Evolutionary conservation across 2,888 invertebrate species (phyloP), one percentile per base, ranked within the genome.

Genomic region (Nomada flava): DNA sequence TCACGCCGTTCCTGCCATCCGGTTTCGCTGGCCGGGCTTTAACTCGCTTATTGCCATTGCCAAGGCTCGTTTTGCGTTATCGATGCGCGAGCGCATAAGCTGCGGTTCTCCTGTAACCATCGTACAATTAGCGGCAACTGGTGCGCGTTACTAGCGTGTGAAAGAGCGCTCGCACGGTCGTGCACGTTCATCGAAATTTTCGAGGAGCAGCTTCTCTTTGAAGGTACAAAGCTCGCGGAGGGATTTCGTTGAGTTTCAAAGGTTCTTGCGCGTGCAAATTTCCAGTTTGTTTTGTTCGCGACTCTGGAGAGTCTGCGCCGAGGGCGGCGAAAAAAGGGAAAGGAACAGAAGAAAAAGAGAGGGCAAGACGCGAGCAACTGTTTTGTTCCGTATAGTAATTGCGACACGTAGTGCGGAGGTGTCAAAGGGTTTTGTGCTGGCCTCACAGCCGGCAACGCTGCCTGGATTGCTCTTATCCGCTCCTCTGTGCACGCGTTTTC

Each of bases 361-460:
- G 23, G 53, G 73, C 78, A 80, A 86, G 75, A 75, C 78, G 62
- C 62, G 47, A 47, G 26, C n/a, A 23, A 57, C 53, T 76, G 74
- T 86, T 86, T 65, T 81, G 84, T 84, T 77, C 57, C 55, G 59
- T 59, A 64, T 86, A 47, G 47, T 47, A 84, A 86, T 86, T 86
- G 76, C 75, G 67, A 83, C 83, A 78, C 79, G 74, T 75, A 47
- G 15, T 47, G 60, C 75, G 78, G 23, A 64, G 72, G 74, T 78
- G 83, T 75, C 71, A 83, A 83, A 83, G 79, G 83, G 78, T 74
- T 83, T 71, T 83, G 63, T 71, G 36, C 65, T 23, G 23, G 57
- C 59, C 52, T 47, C 76, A n/a, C 67, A 36, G 55, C 64, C 47
- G 59, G 36, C 29, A 15, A n/a, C 47, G 59, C 57, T 29, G 29